A percentile compares a stretch with the other conserved stretches of the same genome.
phyloP scores from a whole-genome alignment of 2,888 invertebrate genomes.

The Microplitis manilae region DNA sequence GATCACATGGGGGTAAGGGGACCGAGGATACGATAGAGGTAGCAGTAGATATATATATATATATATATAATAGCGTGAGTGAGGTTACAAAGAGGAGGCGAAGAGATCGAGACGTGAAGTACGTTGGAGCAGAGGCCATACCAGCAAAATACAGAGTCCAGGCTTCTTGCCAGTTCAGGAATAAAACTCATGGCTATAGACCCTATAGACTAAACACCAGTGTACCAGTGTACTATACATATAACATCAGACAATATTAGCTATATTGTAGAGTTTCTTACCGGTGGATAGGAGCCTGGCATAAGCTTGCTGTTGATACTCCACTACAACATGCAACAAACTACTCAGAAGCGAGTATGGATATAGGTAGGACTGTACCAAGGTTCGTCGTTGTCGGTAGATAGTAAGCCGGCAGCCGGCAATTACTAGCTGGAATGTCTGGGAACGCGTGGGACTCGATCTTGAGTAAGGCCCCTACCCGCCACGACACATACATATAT shows the following conservation, averaged over 20 bases:
- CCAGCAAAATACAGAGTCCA: conserved; percentile 27
- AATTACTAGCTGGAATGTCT: conserved; percentile 69
- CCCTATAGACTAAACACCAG: neutral
- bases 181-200: conserved; percentile 2
- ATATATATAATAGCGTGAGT: conserved; percentile 9
- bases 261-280: conserved; percentile 10
- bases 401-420: conserved; percentile 65
- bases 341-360: conserved; percentile 34
- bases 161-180: conserved; percentile 33
- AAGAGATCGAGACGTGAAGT: conserved; percentile 33
- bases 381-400: conserved; percentile 56
- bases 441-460: conserved; percentile 68
- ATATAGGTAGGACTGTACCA: conserved; percentile 5
- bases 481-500: conserved; percentile 48
- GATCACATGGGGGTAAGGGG: conserved; percentile 24
- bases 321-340: conserved; percentile 25
- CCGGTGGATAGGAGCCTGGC: conserved; percentile 8
- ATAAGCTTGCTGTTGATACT: conserved; percentile 6
- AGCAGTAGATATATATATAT: neutral
- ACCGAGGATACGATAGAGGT: conserved; percentile 5
- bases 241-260: conserved; percentile 6
- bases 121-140: conserved; percentile 41
- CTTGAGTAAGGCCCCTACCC: conserved; percentile 56
- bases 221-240: neutral
- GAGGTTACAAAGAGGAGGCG: conserved; percentile 27